Percentiles rank a stretch among this genome's conserved stretches.
Evolutionary conservation across 2,888 invertebrate species (phyloP).

Genomic region (Pristionchus entomophagus): DNA sequence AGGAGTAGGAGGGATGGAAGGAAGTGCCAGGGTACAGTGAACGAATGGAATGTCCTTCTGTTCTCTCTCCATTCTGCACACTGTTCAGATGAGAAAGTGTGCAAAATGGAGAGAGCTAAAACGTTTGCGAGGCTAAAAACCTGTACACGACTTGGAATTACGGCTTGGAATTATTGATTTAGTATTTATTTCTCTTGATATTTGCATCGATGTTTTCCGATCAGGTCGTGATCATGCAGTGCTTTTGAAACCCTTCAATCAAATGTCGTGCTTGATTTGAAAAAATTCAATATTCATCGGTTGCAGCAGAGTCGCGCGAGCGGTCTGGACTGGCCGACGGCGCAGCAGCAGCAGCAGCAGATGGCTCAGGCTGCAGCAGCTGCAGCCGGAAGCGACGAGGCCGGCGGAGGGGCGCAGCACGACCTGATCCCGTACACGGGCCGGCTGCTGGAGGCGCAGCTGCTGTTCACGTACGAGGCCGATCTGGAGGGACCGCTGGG

Average conservation of each 20-base stretch:
- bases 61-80: no score
- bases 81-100: no score
- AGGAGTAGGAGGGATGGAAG: slow-evolving; percentile 44
- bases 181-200: not conserved
- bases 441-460: slow-evolving; percentile 68
- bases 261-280: no score
- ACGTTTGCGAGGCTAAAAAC: no score
- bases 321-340: not conserved
- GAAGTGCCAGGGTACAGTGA: not conserved
- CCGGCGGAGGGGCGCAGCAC: slow-evolving; percentile 57
- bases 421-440: slow-evolving; percentile 75
- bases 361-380: not conserved
- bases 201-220: no score
- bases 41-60: no score
- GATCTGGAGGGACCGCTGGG: slow-evolving; percentile 63
- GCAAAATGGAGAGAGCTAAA: no score
- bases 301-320: slow-evolving; percentile 35
- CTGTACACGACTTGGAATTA: no score
- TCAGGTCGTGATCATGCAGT: not conserved
- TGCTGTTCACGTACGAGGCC: slow-evolving; percentile 70
- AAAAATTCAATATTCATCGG: no score
- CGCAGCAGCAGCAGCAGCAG: not conserved
- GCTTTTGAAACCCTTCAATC: not conserved
- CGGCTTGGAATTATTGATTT: no score
- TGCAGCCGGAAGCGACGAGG: not conserved